These are phyloP conservation scores for Escarpia spicata DNA, from an alignment of 2,888 invertebrate species.

Conservation along the genomic window DNA sequence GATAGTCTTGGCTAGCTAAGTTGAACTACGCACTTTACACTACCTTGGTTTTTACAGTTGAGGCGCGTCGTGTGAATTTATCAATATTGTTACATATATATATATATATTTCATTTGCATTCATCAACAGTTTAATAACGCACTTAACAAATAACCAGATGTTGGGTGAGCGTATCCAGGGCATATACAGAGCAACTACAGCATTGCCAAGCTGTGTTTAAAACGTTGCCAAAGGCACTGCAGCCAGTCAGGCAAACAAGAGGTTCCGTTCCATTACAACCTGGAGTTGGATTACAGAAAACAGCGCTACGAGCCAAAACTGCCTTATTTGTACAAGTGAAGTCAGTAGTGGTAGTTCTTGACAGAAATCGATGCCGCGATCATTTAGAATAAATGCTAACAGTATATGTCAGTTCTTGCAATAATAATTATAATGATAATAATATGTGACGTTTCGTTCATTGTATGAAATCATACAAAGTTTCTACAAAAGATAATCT, in stretches of 20 bases:
- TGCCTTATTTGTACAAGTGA: neutral
- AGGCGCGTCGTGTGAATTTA: neutral
- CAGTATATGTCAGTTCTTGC: no score
- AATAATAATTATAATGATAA: no score
- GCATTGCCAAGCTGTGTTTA: neutral
- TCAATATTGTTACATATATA: neutral
- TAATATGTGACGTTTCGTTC: no score
- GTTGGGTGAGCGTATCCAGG: neutral
- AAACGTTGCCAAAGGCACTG: slow-evolving; percentile 12
- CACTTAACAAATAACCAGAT: neutral
- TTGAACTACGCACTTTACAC: neutral
- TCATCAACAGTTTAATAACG: neutral
- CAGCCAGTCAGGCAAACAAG: neutral
- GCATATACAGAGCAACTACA: neutral
- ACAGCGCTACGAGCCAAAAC: neutral
- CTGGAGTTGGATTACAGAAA: neutral
- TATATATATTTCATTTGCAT: neutral
- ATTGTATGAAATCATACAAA: no score
- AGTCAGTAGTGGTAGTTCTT: neutral
- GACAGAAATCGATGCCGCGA: neutral
- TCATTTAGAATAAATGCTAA: neutral
- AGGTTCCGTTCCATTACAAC: neutral
- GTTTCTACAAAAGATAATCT: no score
- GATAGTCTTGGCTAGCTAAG: neutral
- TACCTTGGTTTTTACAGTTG: neutral